These are phyloP conservation scores for Sebastes baramenuke DNA, from an alignment of 2,797 vertebrate genomes.

Conservation along the genomic window DNA sequence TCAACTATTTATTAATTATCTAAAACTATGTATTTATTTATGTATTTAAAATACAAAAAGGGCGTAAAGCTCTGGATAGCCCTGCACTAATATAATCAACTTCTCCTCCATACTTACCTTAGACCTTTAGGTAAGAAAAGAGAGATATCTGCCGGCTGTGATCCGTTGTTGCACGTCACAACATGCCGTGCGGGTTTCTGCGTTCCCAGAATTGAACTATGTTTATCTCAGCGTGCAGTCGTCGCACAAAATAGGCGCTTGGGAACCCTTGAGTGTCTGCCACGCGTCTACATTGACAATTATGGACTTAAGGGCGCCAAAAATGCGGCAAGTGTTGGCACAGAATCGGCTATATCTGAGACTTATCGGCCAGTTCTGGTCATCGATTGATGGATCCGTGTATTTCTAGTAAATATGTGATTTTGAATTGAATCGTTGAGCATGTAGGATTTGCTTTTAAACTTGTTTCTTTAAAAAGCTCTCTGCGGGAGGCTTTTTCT, in stretches of 20 bases:
- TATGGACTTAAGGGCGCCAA: neutral
- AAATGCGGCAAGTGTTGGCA: neutral
- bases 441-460: conserved; percentile 23
- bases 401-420: neutral
- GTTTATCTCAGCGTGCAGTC: neutral
- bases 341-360: too few species aligned
- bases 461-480: conserved; percentile 16
- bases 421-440: neutral
- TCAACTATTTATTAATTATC: neutral
- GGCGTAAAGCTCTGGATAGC: neutral
- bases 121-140: neutral
- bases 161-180: neutral
- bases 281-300: neutral
- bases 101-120: neutral
- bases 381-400: neutral
- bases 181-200: neutral
- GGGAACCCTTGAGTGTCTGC: neutral
- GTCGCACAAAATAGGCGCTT: neutral
- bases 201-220: rapidly evolving
- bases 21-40: neutral
- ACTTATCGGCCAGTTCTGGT: rapidly evolving
- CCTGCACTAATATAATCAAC: neutral
- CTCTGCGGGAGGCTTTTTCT: conserved; percentile 26
- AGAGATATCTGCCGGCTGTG: neutral
- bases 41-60: neutral